phyloP scores from a whole-genome alignment of 2,113 vertebrate species.

The Pseudonaja textilis region DNA sequence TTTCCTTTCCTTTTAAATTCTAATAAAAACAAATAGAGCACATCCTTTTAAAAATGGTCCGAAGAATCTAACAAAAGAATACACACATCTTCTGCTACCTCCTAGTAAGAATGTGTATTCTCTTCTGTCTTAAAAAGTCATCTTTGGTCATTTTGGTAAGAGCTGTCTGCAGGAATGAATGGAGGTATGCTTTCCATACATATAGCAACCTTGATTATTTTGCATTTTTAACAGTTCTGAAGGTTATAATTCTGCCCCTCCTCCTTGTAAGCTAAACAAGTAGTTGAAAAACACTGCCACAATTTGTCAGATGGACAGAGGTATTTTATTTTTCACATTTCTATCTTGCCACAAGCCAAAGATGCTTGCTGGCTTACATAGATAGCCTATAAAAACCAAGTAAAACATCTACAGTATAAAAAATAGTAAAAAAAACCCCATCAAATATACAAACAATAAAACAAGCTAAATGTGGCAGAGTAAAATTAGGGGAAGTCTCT shows the following conservation, averaged over 20 bases:
- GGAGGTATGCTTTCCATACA: background rate
- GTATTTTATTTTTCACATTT: background rate
- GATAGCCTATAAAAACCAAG: background rate
- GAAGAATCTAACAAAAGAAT: background rate
- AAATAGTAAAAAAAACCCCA: background rate
- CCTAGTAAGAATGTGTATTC: background rate
- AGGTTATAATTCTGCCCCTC: background rate
- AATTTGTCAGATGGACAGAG: background rate
- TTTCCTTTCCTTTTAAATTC: background rate
- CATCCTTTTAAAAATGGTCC: background rate
- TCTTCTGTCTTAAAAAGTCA: background rate
- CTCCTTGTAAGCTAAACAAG: background rate
- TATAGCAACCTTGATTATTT: background rate
- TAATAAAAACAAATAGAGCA: background rate
- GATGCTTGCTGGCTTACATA: background rate
- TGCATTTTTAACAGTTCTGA: background rate
- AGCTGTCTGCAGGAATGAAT: background rate
- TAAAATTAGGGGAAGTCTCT: background rate
- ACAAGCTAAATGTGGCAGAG: background rate
- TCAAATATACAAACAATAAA: background rate
- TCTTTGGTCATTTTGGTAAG: background rate
- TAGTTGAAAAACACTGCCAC: background rate
- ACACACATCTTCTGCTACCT: background rate
- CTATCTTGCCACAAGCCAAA: background rate
- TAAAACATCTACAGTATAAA: background rate